phyloP scores from a whole-genome alignment of 2,797 vertebrate genomes.

The Aulostomus chinensis region DNA sequence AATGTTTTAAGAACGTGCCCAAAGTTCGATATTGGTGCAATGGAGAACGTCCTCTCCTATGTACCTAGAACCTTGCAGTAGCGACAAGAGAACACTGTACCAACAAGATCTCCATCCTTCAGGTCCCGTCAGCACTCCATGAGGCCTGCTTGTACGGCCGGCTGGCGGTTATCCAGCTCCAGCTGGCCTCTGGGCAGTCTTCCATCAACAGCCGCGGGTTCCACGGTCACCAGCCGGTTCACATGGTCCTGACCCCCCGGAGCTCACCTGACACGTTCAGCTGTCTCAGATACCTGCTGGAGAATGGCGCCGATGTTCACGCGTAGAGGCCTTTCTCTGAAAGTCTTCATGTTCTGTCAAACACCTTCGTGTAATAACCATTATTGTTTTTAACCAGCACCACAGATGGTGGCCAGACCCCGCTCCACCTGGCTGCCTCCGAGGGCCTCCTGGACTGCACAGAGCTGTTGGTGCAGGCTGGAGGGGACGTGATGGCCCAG shows the following conservation, averaged over 20 bases:
- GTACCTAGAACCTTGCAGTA: too few relatives aligned
- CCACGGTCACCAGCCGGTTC: slow-evolving; percentile 60
- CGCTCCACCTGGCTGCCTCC: slow-evolving; percentile 72
- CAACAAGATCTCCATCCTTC: slow-evolving; percentile 19
- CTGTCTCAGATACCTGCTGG: slow-evolving; percentile 68
- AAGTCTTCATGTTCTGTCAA: too few relatives aligned
- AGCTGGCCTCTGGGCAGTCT: slow-evolving; percentile 28
- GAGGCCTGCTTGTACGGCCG: slow-evolving; percentile 58
- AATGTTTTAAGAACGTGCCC: too few relatives aligned
- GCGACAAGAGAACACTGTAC: too few relatives aligned
- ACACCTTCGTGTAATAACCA: too few relatives aligned
- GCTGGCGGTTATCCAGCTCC: slow-evolving; percentile 37
- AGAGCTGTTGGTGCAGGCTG: slow-evolving; percentile 52
- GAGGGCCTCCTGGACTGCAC: slow-evolving; percentile 66
- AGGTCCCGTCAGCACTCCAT: slow-evolving; percentile 65
- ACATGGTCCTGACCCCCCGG: slow-evolving; percentile 58
- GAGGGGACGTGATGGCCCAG: slow-evolving; percentile 58
- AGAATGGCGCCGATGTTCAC: slow-evolving; percentile 58
- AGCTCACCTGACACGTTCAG: slow-evolving; percentile 33
- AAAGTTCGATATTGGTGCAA: too few relatives aligned
- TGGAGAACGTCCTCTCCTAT: too few relatives aligned
- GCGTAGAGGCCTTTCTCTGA: slow-evolving; percentile 38
- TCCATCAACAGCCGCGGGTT: slow-evolving; percentile 48
- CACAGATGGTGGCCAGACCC: slow-evolving; percentile 59
- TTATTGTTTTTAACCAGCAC: slow-evolving; percentile 38